phyloP scores from a whole-genome alignment of 2,113 vertebrate genomes.

The Grus americana region DNA sequence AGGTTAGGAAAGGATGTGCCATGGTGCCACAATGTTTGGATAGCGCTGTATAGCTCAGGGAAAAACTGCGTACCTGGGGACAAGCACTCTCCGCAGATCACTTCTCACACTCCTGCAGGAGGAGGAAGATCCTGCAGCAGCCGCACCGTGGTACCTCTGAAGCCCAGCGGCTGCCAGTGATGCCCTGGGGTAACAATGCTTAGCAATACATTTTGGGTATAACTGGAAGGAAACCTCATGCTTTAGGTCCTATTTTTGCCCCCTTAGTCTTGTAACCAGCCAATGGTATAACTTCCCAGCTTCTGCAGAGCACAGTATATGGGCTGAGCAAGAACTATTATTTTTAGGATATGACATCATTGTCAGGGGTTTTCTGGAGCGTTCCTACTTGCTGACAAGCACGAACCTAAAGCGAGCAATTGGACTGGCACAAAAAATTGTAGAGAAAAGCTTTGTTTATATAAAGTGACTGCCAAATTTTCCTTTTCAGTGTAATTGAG shows the following conservation, averaged over 20 bases:
- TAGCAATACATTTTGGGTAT: background rate
- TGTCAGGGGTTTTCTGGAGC: conserved; percentile 32
- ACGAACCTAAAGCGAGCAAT: conserved; percentile 3
- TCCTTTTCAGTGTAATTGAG: conserved; percentile 10
- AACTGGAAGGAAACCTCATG: background rate
- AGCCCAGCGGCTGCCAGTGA: background rate
- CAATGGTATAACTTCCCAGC: background rate
- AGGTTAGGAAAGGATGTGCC: background rate
- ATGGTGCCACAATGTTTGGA: background rate
- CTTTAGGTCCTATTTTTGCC: background rate
- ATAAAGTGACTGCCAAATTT: conserved; percentile 24
- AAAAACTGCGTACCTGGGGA: background rate
- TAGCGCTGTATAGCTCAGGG: background rate
- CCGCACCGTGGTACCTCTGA: background rate
- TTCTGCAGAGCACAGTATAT: background rate
- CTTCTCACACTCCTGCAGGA: background rate
- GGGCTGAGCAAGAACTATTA: background rate
- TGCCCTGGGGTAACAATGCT: background rate
- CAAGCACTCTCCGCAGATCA: background rate
- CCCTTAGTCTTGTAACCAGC: background rate
- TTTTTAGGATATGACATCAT: conserved; percentile 40
- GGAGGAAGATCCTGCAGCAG: background rate
- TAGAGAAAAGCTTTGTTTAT: conserved; percentile 48
- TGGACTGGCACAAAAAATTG: background rate
- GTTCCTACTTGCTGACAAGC: conserved; percentile 26